Conservation (phyloP, 2,888 invertebrate genomes). For the Apamea monoglypha region DNA sequence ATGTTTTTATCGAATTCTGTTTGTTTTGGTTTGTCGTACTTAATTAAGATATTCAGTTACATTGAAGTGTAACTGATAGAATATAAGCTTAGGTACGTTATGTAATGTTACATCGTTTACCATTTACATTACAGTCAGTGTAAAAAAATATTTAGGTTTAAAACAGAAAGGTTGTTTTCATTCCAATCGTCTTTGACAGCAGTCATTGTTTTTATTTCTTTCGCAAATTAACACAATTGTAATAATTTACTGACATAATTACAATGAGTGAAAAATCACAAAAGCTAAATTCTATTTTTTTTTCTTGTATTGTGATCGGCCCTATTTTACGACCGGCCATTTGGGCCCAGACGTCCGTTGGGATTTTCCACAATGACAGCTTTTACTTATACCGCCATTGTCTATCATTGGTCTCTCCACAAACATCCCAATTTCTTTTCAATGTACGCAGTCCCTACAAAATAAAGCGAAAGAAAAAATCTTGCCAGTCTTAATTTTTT, state of each 20-base stretch:
- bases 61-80: slow-evolving; percentile 32
- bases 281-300: slow-evolving; percentile 6
- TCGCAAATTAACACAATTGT: background rate
- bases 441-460: slow-evolving; percentile 72
- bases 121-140: background rate
- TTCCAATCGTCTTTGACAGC: background rate
- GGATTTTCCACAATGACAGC: slow-evolving; percentile 70
- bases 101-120: slow-evolving; percentile 8
- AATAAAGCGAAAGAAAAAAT: slow-evolving; percentile 54
- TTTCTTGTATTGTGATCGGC: slow-evolving; percentile 27
- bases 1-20: slow-evolving; percentile 77
- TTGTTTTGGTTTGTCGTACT: slow-evolving; percentile 73
- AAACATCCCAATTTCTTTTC: slow-evolving; percentile 78
- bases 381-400: slow-evolving; percentile 74
- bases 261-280: background rate
- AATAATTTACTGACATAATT: slow-evolving; percentile 3
- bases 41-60: slow-evolving; percentile 61
- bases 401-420: slow-evolving; percentile 75
- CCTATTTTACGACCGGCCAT: slow-evolving; percentile 60
- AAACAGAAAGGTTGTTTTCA: background rate
- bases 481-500: slow-evolving; percentile 57
- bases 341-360: slow-evolving; percentile 57
- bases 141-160: background rate
- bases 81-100: background rate
- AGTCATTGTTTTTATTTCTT: background rate